Evolutionary conservation across 1,140 invertebrate species (phyloP), one percentile per base, ranked within the genome.

Genomic region (Globodera rostochiensis): DNA sequence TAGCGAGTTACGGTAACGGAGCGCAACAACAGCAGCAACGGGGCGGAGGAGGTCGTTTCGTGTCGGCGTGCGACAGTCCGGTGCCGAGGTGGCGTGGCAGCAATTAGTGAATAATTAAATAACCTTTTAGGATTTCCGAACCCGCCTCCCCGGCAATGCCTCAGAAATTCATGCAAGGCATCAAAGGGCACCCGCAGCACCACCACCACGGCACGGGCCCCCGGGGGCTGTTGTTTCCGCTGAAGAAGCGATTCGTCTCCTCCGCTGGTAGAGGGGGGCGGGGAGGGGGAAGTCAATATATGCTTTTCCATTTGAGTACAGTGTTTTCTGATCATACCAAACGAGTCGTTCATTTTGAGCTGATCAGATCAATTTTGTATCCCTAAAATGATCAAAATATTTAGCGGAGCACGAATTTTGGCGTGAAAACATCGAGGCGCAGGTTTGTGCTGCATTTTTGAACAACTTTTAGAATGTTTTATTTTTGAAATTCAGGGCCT

Each of bases 321-420:
- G 25, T 36, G 25, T 36, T 36, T 36, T 36, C 25, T 36, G 25
- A 36, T 36, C 25, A 36, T 36, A 36, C 25, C 25, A 36, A 36
- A 36, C 25, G 25, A 3, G 3, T 36, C 36, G 36, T 36, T 36
- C 36, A 36, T 36, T 36, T 36, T 36, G 36, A 36, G 36, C 36
- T 36, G 36, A 36, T 36, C 36, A 36, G 36, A 36, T 53, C 19
- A 9, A 25, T 81, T 64, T 79, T 73, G 73, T 13, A 64, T 46
- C 74, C 45, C 6, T 4, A 77, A 69, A 82, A 64, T 74, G 45
- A n/a, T 74, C 70, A 47, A 21, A 21, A 21, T 60, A 46, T 73
- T 75, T 84, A 67, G 85, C 81, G 46, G 87, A 88, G 80, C 88
- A 87, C 64, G 87, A 88, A 77, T 90, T 88, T 78, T 88, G 87